A percentile compares a stretch with the other conserved stretches of the same genome.
Conservation (phyloP, 2,888 invertebrate species). For the Ennomos erosarius region DNA sequence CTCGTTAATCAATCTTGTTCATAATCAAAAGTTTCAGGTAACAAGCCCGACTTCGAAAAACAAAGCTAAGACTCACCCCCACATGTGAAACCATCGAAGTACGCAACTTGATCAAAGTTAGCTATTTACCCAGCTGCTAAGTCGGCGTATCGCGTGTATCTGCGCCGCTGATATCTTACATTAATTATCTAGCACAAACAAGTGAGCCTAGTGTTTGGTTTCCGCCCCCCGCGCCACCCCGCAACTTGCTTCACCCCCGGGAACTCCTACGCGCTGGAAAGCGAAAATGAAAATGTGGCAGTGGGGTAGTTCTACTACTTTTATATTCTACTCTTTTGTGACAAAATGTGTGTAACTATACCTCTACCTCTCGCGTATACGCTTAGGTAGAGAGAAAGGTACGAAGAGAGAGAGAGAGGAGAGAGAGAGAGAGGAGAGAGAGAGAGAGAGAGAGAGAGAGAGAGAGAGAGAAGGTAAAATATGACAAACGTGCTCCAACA, state of each 20-base stretch:
- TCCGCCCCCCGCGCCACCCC: constrained; percentile 21
- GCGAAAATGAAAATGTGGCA: neutral
- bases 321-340: neutral
- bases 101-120: constrained; percentile 14
- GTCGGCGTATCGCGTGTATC: constrained; percentile 27
- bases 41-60: neutral
- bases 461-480: too few relatives aligned
- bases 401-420: too few relatives aligned
- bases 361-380: too few relatives aligned
- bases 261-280: constrained; percentile 16
- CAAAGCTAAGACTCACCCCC: neutral
- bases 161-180: constrained; percentile 42
- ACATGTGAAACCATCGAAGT: constrained; percentile 1
- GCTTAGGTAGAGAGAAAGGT: too few relatives aligned
- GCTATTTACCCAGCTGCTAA: constrained; percentile 18
- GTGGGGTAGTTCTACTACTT: neutral
- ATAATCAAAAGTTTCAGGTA: constrained; percentile 2
- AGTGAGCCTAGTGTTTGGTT: constrained; percentile 48
- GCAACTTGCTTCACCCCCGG: constrained; percentile 5
- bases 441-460: too few relatives aligned
- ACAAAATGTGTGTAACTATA: too few relatives aligned
- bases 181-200: constrained; percentile 67
- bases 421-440: too few relatives aligned
- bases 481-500: too few relatives aligned
- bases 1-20: constrained; percentile 4